Percentiles rank a stretch among this genome's conserved stretches.
Evolutionary conservation across 1,140 invertebrate species (phyloP).

Genomic region (Globodera ellingtonae): DNA sequence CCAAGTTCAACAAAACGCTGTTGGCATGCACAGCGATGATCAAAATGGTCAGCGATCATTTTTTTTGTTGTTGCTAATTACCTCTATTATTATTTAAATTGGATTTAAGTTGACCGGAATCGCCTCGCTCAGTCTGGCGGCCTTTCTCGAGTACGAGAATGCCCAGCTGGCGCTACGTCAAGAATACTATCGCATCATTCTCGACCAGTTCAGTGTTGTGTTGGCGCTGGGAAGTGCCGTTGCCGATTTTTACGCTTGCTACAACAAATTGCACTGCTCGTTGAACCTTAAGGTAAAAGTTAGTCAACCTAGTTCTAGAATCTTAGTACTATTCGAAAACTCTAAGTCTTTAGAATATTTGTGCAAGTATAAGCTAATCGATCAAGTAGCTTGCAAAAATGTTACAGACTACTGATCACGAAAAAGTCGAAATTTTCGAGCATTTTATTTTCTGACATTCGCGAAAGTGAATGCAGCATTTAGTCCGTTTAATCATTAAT

Average conservation of each 20-base stretch:
- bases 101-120: slow-evolving; percentile 5
- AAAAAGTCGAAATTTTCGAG: no score
- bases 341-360: no score
- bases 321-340: no score
- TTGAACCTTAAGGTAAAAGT: slow-evolving; percentile 56
- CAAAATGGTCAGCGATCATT: slow-evolving; percentile 32
- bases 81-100: background rate
- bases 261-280: slow-evolving; percentile 43
- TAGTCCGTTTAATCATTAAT: no score
- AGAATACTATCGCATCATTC: slow-evolving; percentile 62
- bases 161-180: slow-evolving; percentile 51
- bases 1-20: slow-evolving; percentile 25
- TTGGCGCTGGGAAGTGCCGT: slow-evolving; percentile 55
- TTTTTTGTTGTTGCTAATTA: slow-evolving; percentile 33
- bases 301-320: no score
- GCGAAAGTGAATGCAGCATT: no score
- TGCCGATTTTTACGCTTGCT: slow-evolving; percentile 54
- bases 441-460: no score
- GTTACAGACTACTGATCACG: no score
- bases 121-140: slow-evolving; percentile 9
- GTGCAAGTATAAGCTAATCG: no score
- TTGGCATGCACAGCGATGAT: slow-evolving; percentile 4
- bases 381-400: no score
- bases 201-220: slow-evolving; percentile 60
- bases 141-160: slow-evolving; percentile 59